Conservation (phyloP, 2,888 invertebrate species). For the Phymatocera aterrima region DNA sequence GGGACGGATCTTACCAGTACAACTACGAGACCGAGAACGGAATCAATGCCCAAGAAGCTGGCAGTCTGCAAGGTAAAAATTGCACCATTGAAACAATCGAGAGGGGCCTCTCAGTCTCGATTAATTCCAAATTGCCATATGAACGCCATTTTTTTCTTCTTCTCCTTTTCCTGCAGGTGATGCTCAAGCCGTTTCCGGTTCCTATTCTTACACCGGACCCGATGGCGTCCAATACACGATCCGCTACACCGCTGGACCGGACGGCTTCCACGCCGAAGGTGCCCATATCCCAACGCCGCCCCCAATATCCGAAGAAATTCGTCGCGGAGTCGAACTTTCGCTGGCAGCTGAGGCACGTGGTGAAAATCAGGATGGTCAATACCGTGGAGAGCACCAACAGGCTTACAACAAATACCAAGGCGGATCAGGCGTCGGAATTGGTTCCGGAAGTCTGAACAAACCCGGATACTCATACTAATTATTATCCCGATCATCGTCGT, state of each 20-base stretch:
- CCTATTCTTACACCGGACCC: slow-evolving; percentile 47
- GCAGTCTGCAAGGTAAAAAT: slow-evolving; percentile 30
- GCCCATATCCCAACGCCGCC: slow-evolving; percentile 47
- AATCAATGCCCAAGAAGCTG: slow-evolving; percentile 41
- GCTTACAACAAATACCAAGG: slow-evolving; percentile 44
- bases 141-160: not conserved
- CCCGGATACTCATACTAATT: slow-evolving; percentile 37
- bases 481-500: not conserved
- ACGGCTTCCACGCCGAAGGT: slow-evolving; percentile 47
- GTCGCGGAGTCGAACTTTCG: slow-evolving; percentile 47
- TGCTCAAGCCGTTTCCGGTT: slow-evolving; percentile 30
- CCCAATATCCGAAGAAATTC: slow-evolving; percentile 45
- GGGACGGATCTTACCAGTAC: slow-evolving; percentile 47
- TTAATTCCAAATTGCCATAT: not conserved
- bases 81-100: too few species aligned
- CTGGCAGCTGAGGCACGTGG: slow-evolving; percentile 46
- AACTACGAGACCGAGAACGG: slow-evolving; percentile 46
- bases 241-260: slow-evolving; percentile 42
- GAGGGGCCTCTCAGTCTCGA: not conserved
- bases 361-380: slow-evolving; percentile 47
- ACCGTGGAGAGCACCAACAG: slow-evolving; percentile 39
- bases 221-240: slow-evolving; percentile 43
- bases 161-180: slow-evolving; percentile 23
- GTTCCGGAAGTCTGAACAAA: slow-evolving; percentile 3
- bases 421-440: not conserved